A percentile compares a stretch with the other conserved stretches of the same genome.
Evolutionary conservation across 2,888 invertebrate species (phyloP).

Genomic region (Drosophila birchii): DNA sequence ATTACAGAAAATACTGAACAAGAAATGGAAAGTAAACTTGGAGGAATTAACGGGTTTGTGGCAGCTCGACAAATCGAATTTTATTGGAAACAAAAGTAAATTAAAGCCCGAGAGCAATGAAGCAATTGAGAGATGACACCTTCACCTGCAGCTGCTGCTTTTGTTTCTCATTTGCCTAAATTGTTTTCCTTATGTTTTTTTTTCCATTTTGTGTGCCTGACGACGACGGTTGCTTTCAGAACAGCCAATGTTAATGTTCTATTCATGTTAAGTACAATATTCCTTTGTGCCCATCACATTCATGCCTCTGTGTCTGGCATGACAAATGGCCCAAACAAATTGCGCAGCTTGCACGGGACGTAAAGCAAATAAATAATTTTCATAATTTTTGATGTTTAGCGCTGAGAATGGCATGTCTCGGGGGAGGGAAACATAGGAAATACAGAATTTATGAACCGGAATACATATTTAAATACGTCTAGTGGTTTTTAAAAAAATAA

Average conservation of each 20-base stretch:
- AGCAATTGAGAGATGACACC: constrained; percentile 9
- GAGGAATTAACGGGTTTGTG: constrained; percentile 12
- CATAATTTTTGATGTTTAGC: constrained; percentile 10
- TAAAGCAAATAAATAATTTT: constrained; percentile 3
- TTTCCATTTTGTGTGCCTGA: constrained; percentile 33
- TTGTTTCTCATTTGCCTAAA: constrained; percentile 19
- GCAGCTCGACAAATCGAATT: constrained; percentile 20
- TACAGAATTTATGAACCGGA: background rate
- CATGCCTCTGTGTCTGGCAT: constrained; percentile 60
- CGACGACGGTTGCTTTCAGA: background rate
- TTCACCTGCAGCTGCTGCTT: constrained; percentile 15
- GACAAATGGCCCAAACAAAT: constrained; percentile 58
- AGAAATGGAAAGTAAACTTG: constrained; percentile 70
- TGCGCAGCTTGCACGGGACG: constrained; percentile 45
- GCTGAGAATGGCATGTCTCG: background rate
- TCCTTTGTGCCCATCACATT: constrained; percentile 52
- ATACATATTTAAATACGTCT: background rate
- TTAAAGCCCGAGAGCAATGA: constrained; percentile 10
- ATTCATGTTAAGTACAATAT: constrained; percentile 60
- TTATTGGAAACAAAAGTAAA: constrained; percentile 17
- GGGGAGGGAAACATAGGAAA: background rate
- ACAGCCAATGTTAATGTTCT: constrained; percentile 65
- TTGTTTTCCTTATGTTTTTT: constrained; percentile 15
- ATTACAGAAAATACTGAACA: background rate
- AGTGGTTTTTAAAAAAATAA: background rate